phyloP scores from a whole-genome alignment of 2,888 invertebrate genomes.

The Dilophus febrilis region DNA sequence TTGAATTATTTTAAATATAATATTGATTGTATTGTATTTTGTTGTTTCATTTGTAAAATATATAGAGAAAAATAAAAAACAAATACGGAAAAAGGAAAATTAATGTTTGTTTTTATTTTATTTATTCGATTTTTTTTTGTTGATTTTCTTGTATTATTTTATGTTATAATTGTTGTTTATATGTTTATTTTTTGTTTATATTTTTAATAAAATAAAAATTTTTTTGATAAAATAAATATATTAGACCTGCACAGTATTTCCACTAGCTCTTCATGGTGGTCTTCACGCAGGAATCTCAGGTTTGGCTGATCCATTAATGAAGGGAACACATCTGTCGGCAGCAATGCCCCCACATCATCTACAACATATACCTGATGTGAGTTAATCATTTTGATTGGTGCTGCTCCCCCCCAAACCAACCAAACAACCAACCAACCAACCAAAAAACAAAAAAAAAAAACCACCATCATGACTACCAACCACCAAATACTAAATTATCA shows the following conservation, averaged over 20 bases:
- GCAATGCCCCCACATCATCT: conserved; percentile 32
- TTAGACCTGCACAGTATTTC: conserved; percentile 32
- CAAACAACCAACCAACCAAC: too few species aligned
- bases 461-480: too few species aligned
- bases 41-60: too few species aligned
- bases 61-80: conserved; percentile 11
- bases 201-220: conserved; percentile 27
- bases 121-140: background rate
- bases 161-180: too few species aligned
- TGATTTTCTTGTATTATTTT: too few species aligned
- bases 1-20: too few species aligned
- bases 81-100: background rate
- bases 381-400: conserved; percentile 27
- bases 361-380: conserved; percentile 33
- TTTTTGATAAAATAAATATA: conserved; percentile 16
- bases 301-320: conserved; percentile 32
- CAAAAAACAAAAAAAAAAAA: too few species aligned
- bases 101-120: background rate
- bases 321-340: conserved; percentile 31
- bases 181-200: conserved; percentile 21
- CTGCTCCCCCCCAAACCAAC: conserved; percentile 15
- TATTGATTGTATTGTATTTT: too few species aligned
- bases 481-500: too few species aligned
- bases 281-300: conserved; percentile 32
- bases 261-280: conserved; percentile 32